phyloP scores from a whole-genome alignment of 2,797 vertebrate species.

The Sardinella longiceps region DNA sequence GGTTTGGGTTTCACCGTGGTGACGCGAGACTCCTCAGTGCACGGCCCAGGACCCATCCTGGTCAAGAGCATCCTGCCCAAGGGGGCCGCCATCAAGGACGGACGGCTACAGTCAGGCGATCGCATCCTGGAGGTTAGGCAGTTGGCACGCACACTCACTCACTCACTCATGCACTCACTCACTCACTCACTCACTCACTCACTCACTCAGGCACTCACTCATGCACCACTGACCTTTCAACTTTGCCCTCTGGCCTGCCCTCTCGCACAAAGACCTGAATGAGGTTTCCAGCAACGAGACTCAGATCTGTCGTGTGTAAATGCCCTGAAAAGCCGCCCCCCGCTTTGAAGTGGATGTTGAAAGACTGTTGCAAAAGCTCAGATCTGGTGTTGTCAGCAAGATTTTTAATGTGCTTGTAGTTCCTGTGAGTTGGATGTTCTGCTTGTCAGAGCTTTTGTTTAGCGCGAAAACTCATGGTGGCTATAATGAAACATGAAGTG shows the following conservation, averaged over 20 bases:
- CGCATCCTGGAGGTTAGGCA: slow-evolving; percentile 89
- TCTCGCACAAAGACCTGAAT: slow-evolving; percentile 15
- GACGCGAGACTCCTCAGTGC: slow-evolving; percentile 87
- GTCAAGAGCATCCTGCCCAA: slow-evolving; percentile 93
- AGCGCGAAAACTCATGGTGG: not conserved
- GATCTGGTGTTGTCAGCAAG: not conserved
- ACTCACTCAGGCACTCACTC: not conserved
- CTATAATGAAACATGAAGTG: not conserved
- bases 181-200: too few species aligned
- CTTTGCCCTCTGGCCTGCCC: not conserved
- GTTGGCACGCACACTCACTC: too few species aligned
- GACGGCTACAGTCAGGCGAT: slow-evolving; percentile 90
- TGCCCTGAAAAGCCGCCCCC: not conserved
- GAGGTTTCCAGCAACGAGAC: not conserved
- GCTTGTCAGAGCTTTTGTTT: not conserved
- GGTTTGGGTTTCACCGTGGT: slow-evolving; percentile 96
- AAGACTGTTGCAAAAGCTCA: not conserved
- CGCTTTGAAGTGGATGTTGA: not conserved
- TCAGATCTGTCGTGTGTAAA: not conserved
- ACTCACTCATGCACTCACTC: too few species aligned
- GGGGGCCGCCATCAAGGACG: slow-evolving; percentile 91
- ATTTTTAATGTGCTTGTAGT: not conserved
- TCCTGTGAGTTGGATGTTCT: not conserved
- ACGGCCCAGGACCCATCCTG: slow-evolving; percentile 90
- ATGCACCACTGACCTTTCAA: not conserved